Base-by-base conservation (phyloP, 2,797 vertebrate genomes). In the Crax fasciolata region DNA sequence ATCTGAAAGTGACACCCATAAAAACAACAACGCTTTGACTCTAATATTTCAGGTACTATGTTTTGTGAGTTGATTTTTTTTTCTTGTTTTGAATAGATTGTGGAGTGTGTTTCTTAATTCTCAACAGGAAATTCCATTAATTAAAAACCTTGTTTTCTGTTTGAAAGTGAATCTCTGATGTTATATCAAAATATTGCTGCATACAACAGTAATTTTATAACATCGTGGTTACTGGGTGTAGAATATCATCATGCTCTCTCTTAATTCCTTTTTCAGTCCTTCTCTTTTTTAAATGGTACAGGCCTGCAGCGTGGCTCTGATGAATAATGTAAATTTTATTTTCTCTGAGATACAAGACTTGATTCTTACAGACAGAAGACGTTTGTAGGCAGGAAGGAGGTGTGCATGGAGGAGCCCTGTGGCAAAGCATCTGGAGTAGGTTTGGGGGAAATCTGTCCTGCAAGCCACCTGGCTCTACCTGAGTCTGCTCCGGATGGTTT, bases 1-100 rank as follows among this genome's bases (percentile, higher is more conserved):
- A 98, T 97, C 97, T 96, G 91, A 98, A 98, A 97, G 75, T 0
- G 41, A 98, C 94, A 97, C 97, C 96, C 87, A 88, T 78, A 95
- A 95, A 84, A 94, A 74, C 85, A 95, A 71, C 68, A 93, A 11
- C 41, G 27, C 25, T 89, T 90, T 54, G 73, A 76, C 67, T 84
- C 39, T 86, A 92, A 46, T 62, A 70, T 91, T 91, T 80, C 65
- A 76, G 59, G 43, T 85, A 62, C 2, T 8, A 10, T 6, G 20
- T 76, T 59, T n/a, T 74, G 19, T 57, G 30, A 1, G 5, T 91
- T 92, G 59, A 15, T 4, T 46, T 35, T 3, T 52, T 32, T 52
- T 54, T 48, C 27, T 19, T 13, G 1, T 10, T 62, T 85, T 65
- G 20, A 13, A 21, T 85, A 30, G 30, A 19, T 52, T 85, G 16